These are phyloP conservation scores for Aphaenogaster rudis DNA, from an alignment of 1,140 invertebrate genomes.

Conservation along the genomic window DNA sequence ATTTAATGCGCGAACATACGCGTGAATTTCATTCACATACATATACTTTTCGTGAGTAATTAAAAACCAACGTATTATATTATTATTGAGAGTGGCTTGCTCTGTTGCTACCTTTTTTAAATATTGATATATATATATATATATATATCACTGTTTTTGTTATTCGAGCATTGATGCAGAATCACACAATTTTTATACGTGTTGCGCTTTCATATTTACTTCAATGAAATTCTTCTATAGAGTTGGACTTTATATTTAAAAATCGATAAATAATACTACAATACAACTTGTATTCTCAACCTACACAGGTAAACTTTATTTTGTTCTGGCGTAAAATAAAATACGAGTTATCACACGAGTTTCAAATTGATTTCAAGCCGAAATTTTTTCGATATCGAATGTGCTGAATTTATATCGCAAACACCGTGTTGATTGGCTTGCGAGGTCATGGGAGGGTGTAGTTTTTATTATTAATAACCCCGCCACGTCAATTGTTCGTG, in stretches of 20 bases:
- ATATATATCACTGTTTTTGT: slow-evolving; percentile 8
- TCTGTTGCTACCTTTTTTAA: background rate
- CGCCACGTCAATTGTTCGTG: slow-evolving; percentile 30
- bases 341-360: slow-evolving; percentile 10
- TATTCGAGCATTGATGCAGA: background rate
- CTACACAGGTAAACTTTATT: slow-evolving; percentile 15
- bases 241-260: slow-evolving; percentile 7
- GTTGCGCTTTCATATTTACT: background rate
- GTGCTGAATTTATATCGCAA: slow-evolving; percentile 49
- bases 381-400: slow-evolving; percentile 41
- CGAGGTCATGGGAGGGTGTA: slow-evolving; percentile 15
- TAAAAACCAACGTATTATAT: background rate
- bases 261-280: slow-evolving; percentile 41
- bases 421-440: slow-evolving; percentile 49
- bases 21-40: background rate
- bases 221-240: slow-evolving; percentile 21
- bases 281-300: slow-evolving; percentile 33
- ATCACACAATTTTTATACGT: background rate
- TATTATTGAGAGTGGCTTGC: slow-evolving; percentile 11
- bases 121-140: background rate
- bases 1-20: background rate
- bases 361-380: slow-evolving; percentile 36
- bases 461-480: slow-evolving; percentile 57
- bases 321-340: slow-evolving; percentile 28
- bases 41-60: background rate